Evolutionary conservation across 2,888 invertebrate genomes (phyloP).

Genomic region (Timandra comae): DNA sequence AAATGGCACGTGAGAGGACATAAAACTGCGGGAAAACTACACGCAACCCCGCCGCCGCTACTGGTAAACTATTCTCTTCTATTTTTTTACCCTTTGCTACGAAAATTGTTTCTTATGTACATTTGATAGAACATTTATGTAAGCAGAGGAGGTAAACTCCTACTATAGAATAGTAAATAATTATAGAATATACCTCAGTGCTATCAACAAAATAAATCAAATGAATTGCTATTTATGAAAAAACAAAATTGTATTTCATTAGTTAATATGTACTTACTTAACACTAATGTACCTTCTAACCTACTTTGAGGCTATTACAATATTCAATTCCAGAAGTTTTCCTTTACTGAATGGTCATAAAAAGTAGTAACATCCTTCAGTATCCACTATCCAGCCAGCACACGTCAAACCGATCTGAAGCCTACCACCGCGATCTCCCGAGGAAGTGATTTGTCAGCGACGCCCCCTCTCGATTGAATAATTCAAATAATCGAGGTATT

Average conservation of each 20-base stretch:
- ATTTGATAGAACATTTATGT: too few species aligned
- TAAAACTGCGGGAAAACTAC: slow-evolving; percentile 70
- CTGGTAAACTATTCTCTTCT: slow-evolving; percentile 38
- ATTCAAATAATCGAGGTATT: slow-evolving; percentile 78
- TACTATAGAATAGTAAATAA: too few species aligned
- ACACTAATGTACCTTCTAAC: too few species aligned
- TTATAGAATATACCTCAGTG: too few species aligned
- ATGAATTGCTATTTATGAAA: too few species aligned
- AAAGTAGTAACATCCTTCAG: slow-evolving; percentile 17
- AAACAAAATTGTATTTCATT: too few species aligned
- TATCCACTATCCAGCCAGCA: slow-evolving; percentile 23
- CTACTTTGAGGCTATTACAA: too few species aligned
- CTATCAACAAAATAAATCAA: too few species aligned
- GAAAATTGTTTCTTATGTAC: too few species aligned
- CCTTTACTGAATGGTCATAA: slow-evolving; percentile 21
- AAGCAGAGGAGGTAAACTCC: too few species aligned
- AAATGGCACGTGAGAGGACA: slow-evolving; percentile 74
- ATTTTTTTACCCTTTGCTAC: slow-evolving; percentile 42
- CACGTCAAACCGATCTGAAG: slow-evolving; percentile 60
- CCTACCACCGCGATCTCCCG: slow-evolving; percentile 56
- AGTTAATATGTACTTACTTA: too few species aligned
- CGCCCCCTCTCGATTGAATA: slow-evolving; percentile 78
- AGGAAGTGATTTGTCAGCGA: slow-evolving; percentile 77
- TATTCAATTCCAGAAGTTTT: too few species aligned
- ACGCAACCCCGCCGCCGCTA: slow-evolving; percentile 32